Evolutionary conservation across 2,113 vertebrate species (phyloP).

Genomic region (Clarias batrachus): DNA sequence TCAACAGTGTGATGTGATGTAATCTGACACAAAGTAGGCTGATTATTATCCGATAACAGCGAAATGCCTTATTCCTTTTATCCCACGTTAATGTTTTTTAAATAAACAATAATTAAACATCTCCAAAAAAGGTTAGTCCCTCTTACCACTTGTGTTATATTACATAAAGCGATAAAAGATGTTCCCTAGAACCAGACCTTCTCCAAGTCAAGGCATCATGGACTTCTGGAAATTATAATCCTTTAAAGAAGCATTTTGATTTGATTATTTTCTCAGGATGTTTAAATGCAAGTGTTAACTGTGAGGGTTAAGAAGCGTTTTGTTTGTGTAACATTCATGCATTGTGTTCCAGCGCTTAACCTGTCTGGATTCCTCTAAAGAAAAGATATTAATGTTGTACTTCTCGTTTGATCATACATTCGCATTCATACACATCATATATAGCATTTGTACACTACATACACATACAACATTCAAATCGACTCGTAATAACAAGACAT

Average conservation of each 20-base stretch:
- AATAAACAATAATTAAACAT: not conserved
- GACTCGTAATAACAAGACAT: not conserved
- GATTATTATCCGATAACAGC: not conserved
- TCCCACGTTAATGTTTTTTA: not conserved
- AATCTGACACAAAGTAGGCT: not conserved
- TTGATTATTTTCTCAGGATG: not conserved
- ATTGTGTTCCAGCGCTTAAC: not conserved
- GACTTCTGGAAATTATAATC: not conserved
- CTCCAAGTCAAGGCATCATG: not conserved
- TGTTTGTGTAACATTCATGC: not conserved
- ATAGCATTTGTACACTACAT: not conserved
- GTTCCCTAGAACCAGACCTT: not conserved
- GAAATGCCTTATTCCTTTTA: not conserved
- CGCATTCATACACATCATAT: no score
- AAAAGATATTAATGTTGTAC: not conserved
- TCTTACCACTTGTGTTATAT: not conserved
- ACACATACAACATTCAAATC: not conserved
- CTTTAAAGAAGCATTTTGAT: not conserved
- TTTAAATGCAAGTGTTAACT: not conserved
- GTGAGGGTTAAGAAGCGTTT: not conserved
- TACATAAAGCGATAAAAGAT: not conserved
- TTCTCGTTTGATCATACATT: not conserved
- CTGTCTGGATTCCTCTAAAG: not conserved
- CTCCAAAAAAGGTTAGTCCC: not conserved
- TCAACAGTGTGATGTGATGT: not conserved